phyloP scores from a whole-genome alignment of 2,888 invertebrate species.

The Zhengitettix transpicula region DNA sequence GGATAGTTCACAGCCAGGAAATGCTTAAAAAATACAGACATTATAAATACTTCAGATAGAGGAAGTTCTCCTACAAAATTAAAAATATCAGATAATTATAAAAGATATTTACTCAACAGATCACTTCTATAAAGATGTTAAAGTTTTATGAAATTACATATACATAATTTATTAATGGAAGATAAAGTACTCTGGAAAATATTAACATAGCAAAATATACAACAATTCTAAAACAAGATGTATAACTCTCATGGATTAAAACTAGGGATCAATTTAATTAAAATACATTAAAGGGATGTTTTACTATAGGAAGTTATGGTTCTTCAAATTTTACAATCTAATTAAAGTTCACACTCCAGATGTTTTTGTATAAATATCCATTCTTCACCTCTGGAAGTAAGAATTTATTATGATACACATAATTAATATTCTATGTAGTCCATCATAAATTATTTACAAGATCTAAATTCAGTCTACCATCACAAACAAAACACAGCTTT shows the following conservation, averaged over 20 bases:
- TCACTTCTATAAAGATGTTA: too few relatives aligned
- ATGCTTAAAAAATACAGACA: too few relatives aligned
- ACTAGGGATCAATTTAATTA: not conserved
- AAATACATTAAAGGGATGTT: not conserved
- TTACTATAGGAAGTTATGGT: not conserved
- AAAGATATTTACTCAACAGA: too few relatives aligned
- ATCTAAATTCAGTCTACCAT: not conserved
- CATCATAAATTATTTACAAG: not conserved
- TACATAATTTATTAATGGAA: not conserved
- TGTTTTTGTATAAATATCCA: not conserved
- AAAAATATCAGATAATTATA: too few relatives aligned
- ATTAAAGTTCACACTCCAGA: not conserved
- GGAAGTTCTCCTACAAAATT: too few relatives aligned
- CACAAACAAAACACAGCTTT: not conserved
- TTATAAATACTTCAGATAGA: too few relatives aligned
- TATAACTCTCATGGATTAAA: not conserved
- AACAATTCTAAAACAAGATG: not conserved
- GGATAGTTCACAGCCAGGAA: too few relatives aligned
- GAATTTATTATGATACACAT: too few relatives aligned
- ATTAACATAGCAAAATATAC: not conserved
- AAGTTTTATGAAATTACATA: not conserved
- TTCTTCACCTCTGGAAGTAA: not conserved
- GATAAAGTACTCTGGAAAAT: not conserved
- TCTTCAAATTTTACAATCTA: not conserved
- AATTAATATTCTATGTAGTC: too few relatives aligned